Conservation (phyloP, 30 jellyfish, hydroid and myxozoan genomes). For the Hydractinia echinata region DNA sequence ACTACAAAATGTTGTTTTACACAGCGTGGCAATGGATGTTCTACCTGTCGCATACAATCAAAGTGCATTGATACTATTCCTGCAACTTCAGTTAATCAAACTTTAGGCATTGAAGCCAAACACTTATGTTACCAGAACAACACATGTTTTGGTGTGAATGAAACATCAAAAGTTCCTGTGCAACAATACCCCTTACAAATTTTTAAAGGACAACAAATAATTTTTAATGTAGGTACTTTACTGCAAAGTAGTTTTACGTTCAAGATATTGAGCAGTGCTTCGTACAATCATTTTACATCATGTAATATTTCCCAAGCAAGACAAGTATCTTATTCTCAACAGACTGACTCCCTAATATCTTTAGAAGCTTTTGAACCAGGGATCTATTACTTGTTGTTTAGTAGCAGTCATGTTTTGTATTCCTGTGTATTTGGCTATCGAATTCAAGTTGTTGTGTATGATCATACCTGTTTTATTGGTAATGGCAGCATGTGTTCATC, state of each 20-base stretch:
- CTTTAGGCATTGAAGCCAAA: not conserved
- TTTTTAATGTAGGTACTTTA: not conserved
- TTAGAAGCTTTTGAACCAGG: conserved; percentile 2
- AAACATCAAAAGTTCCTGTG: not conserved
- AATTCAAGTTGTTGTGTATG: conserved; percentile 8
- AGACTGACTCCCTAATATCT: not conserved
- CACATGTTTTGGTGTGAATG: not conserved
- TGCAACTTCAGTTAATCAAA: not conserved
- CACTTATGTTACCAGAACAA: not conserved
- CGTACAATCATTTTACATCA: conserved; percentile 1
- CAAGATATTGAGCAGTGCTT: not conserved
- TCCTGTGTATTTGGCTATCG: conserved; percentile 29
- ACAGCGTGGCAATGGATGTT: too few relatives aligned
- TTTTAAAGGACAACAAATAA: not conserved
- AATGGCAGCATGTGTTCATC: conserved; percentile 21
- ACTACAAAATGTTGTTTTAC: too few relatives aligned
- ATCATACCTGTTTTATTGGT: conserved; percentile 1
- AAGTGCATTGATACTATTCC: too few relatives aligned
- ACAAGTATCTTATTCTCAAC: not conserved
- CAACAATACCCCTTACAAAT: conserved; percentile 17
- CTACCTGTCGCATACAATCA: too few relatives aligned
- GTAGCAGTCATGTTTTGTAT: not conserved
- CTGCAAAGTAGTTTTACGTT: not conserved
- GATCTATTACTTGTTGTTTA: conserved; percentile 3
- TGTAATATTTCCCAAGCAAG: not conserved